Base-by-base conservation (phyloP, 2,888 invertebrate species). In the Synanthedon tipuliformis region DNA sequence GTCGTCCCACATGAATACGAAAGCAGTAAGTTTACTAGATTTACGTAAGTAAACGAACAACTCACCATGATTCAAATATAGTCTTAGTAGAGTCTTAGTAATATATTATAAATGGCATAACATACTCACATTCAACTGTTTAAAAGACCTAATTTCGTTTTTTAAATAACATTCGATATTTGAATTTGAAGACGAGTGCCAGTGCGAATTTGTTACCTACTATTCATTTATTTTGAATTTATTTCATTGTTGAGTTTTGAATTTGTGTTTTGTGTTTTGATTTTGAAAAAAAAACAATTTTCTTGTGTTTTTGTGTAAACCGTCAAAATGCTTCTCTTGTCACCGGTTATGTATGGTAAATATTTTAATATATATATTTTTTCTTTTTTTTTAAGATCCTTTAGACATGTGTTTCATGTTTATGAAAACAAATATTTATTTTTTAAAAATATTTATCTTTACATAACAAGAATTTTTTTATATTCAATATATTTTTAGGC, bases 91-190 rank as follows among this genome's bases (percentile, higher is more conserved):
- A 56, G 34, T 34, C 7, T 54, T 54, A 56, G 54, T 55, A 56
- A 23, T 40, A 50, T 56, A 7, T n/a, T 34, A 12, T 16, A 49
- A 50, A 34, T 34, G 23, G 16, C 50, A 50, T 2, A 5, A 12
- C 12, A 51, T 50, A 51, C 53, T 56, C 54, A 54, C 41, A 18
- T 4, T 49, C 52, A 41, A 45, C 18, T 50, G 51, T 54, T 54
- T 56, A 56, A 54, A 56, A 54, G 51, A 54, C 48, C n/a, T 15
- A 13, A 41, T 48, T 52, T 51, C 51, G 51, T 18, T 34, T 23
- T n/a, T 15, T 4, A 23, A 34, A n/a, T 51, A 16, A 52, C 56
- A 56, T 51, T 52, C 10, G 12, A 15, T 7, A 23, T 50, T 54
- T 50, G 52, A 27, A 16, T 49, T 3, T 10, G 18, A 40, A 5